phyloP scores from a whole-genome alignment of 2,888 invertebrate species.

The Pherbina coryleti region DNA sequence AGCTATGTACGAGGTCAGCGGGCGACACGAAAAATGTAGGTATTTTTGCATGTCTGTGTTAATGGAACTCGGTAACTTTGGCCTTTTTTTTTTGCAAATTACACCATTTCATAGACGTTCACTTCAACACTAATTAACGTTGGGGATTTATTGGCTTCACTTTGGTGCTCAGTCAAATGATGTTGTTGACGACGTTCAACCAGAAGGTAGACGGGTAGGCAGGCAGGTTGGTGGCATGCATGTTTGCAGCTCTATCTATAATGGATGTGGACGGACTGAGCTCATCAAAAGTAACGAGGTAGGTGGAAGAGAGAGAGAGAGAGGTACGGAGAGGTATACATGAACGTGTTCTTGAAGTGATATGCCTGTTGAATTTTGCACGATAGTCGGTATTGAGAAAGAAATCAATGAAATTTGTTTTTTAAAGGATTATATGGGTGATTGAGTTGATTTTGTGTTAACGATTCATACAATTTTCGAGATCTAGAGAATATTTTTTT shows the following conservation, averaged over 20 bases:
- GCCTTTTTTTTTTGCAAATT: neutral
- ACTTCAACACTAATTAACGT: conserved; percentile 14
- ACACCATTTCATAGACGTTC: neutral
- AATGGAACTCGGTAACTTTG: neutral
- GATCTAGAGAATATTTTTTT: too few species aligned
- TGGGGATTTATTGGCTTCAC: conserved; percentile 22
- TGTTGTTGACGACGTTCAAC: neutral
- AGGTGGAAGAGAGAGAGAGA: neutral
- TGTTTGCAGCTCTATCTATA: conserved; percentile 13
- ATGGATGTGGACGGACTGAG: neutral
- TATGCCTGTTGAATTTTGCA: too few species aligned
- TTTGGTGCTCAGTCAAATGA: neutral
- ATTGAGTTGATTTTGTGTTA: too few species aligned
- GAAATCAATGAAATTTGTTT: neutral
- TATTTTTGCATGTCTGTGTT: neutral
- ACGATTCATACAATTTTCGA: too few species aligned
- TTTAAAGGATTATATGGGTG: too few species aligned
- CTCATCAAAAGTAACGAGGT: neutral
- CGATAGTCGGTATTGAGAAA: neutral
- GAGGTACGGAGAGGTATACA: neutral
- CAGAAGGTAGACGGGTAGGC: too few species aligned
- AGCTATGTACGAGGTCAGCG: neutral
- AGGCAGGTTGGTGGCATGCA: neutral
- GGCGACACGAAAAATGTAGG: too few species aligned
- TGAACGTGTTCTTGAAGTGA: too few species aligned